These are phyloP conservation scores for Herminia tarsipennalis DNA, from an alignment of 2,888 invertebrate genomes.

Conservation along the genomic window DNA sequence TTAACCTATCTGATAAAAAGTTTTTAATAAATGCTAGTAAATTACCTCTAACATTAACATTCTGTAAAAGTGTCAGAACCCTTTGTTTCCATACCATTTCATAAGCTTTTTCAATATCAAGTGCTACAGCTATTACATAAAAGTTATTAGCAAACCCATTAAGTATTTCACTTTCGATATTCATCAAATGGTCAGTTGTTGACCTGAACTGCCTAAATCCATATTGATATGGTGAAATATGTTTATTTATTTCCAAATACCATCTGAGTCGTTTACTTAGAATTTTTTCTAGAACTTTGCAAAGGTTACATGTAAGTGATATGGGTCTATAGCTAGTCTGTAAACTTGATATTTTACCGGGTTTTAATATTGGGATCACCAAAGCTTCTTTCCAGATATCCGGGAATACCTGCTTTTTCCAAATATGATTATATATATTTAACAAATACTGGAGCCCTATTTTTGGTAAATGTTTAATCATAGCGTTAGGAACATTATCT, in stretches of 20 bases:
- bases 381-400: conserved; percentile 25
- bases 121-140: conserved; percentile 12
- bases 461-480: conserved; percentile 23
- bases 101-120: conserved; percentile 23
- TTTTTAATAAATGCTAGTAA: background rate
- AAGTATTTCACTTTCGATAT: conserved; percentile 14
- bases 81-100: conserved; percentile 23
- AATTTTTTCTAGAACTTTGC: conserved; percentile 28
- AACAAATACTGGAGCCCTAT: conserved; percentile 13
- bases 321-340: too few species aligned
- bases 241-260: conserved; percentile 10
- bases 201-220: conserved; percentile 23
- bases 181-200: conserved; percentile 17
- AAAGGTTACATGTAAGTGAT: too few species aligned
- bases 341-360: conserved; percentile 13
- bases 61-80: conserved; percentile 5
- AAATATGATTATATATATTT: conserved; percentile 10
- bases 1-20: conserved; percentile 2
- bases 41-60: background rate
- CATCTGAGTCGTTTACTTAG: conserved; percentile 23
- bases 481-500: conserved; percentile 20
- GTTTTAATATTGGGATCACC: conserved; percentile 28
- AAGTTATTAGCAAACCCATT: conserved; percentile 19
- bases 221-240: conserved; percentile 15
- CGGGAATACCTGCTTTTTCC: conserved; percentile 21